Conservation (phyloP, 2,113 vertebrate genomes). For the Aleadryas rufinucha region DNA sequence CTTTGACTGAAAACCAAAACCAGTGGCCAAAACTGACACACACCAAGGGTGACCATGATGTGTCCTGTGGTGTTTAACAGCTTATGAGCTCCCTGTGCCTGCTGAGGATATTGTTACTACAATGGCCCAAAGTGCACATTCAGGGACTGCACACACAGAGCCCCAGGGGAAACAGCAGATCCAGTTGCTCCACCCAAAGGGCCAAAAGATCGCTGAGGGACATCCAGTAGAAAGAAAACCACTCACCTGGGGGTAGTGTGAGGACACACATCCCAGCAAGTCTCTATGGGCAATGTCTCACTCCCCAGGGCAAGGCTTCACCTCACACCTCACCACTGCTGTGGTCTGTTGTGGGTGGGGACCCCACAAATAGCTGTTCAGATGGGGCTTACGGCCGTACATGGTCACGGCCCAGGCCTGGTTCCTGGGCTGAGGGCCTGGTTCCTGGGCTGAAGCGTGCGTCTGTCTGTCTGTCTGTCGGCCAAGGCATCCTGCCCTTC, state of each 20-base stretch:
- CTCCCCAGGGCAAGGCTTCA: not conserved
- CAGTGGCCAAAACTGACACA: not conserved
- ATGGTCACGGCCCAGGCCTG: accelerated
- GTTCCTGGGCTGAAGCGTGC: too few species aligned
- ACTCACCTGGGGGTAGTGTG: not conserved
- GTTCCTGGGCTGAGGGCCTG: too few species aligned
- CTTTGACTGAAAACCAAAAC: not conserved
- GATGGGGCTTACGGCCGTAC: accelerated
- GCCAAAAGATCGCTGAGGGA: not conserved
- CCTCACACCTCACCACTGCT: not conserved
- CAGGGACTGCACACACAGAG: too few species aligned
- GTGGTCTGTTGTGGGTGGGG: not conserved
- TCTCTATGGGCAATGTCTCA: accelerated
- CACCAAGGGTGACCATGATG: too few species aligned
- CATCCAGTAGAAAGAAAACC: not conserved
- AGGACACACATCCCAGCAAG: not conserved
- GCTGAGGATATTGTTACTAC: too few species aligned
- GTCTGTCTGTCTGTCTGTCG: too few species aligned
- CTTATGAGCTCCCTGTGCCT: not conserved
- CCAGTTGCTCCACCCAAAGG: accelerated
- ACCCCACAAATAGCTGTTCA: too few species aligned
- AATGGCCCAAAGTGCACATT: not conserved
- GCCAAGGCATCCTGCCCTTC: accelerated
- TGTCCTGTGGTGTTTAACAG: not conserved
- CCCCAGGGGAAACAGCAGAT: not conserved